A percentile compares a stretch with the other conserved stretches of the same genome.
phyloP scores from a whole-genome alignment of 2,113 vertebrate genomes.

The Hystrix cristata region DNA sequence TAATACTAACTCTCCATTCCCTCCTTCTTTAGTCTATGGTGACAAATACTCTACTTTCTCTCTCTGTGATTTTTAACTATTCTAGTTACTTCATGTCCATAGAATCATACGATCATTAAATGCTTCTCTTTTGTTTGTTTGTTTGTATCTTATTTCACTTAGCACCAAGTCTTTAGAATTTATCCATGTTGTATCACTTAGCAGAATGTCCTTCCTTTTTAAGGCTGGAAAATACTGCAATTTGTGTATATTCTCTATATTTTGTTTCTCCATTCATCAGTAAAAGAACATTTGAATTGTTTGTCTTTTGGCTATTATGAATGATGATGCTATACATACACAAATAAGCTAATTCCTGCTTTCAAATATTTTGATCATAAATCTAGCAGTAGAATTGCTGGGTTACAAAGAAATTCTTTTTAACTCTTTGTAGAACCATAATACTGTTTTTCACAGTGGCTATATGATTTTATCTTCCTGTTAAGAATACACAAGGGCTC shows the following conservation, averaged over 20 bases:
- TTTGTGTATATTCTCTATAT: not conserved
- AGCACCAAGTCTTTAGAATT: not conserved
- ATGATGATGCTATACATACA: not conserved
- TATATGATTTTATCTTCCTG: not conserved
- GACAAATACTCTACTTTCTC: not conserved
- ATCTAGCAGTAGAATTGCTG: not conserved
- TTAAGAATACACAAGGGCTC: not conserved
- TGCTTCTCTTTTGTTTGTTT: not conserved
- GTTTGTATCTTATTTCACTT: not conserved
- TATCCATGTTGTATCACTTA: not conserved
- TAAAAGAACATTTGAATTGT: not conserved
- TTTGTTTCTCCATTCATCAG: not conserved
- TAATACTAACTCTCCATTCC: not conserved
- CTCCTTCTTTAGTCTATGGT: not conserved
- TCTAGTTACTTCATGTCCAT: not conserved
- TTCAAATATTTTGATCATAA: not conserved
- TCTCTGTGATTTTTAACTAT: not conserved
- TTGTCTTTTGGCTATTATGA: not conserved
- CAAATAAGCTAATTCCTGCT: not conserved
- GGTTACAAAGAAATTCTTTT: not conserved
- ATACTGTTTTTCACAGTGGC: not conserved
- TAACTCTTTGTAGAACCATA: not conserved
- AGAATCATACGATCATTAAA: not conserved
- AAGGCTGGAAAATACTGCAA: not conserved
- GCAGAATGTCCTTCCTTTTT: not conserved